phyloP scores from a whole-genome alignment of 2,113 vertebrate genomes.

The Delphinus delphis region DNA sequence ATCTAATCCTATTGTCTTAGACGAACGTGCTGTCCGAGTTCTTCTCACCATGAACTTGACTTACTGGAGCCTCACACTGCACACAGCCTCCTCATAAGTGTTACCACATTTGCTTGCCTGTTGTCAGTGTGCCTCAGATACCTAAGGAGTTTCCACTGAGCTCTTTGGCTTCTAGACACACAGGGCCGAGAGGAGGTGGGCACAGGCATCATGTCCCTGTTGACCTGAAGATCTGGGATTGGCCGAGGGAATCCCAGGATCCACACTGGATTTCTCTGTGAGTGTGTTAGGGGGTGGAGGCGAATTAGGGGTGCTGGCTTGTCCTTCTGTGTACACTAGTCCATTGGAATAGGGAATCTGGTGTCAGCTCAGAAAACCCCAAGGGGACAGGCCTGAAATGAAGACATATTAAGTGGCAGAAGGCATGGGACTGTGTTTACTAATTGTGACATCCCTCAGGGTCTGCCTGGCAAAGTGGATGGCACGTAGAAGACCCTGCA shows the following conservation, averaged over 20 bases:
- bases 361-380: neutral
- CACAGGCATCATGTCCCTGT: neutral
- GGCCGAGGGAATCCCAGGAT: neutral
- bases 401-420: neutral
- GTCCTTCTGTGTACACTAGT: neutral
- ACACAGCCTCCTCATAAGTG: neutral
- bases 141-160: neutral
- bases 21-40: conserved; percentile 62
- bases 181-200: neutral
- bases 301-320: neutral
- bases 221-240: neutral
- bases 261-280: neutral
- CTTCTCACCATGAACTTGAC: conserved; percentile 20
- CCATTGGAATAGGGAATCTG: neutral
- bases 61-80: neutral
- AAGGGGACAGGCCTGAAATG: neutral
- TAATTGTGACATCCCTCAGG: neutral
- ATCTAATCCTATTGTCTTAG: conserved; percentile 52
- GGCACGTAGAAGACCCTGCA: neutral
- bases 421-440: neutral
- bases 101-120: neutral
- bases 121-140: neutral
- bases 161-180: neutral
- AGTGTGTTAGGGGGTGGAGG: neutral
- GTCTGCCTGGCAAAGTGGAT: neutral